phyloP scores from a whole-genome alignment of 2,797 vertebrate genomes.

The Dryobates pubescens region DNA sequence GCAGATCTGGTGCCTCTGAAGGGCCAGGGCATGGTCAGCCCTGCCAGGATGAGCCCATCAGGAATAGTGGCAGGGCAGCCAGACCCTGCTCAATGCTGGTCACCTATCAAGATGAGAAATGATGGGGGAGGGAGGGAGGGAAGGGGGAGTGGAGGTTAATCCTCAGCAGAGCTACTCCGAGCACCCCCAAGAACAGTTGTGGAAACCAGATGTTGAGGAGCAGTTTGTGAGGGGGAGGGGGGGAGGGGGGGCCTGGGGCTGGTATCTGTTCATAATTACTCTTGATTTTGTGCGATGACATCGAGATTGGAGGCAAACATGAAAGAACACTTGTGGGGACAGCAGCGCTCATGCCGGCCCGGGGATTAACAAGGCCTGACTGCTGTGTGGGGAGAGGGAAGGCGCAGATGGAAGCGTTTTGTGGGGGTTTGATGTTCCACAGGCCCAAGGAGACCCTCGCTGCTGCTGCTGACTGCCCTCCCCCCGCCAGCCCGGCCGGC shows the following conservation, averaged over 20 bases:
- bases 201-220: conserved; percentile 89
- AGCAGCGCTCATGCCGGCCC: conserved; percentile 49
- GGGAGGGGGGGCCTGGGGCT: conserved; percentile 36
- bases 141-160: conserved; percentile 33
- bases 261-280: conserved; percentile 90
- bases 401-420: conserved; percentile 81
- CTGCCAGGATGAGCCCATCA: neutral
- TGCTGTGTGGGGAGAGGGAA: conserved; percentile 36
- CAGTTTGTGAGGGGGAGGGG: conserved; percentile 38
- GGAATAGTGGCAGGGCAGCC: neutral
- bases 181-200: conserved; percentile 72
- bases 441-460: conserved; percentile 44
- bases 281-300: conserved; percentile 83
- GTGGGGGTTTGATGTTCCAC: conserved; percentile 73
- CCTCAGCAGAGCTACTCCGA: neutral
- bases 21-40: neutral
- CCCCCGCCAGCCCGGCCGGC: neutral
- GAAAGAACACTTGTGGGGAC: conserved; percentile 79
- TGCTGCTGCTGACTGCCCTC: neutral
- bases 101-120: neutral
- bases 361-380: conserved; percentile 76
- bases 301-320: conserved; percentile 81
- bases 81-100: neutral
- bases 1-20: no score
- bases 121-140: neutral